Percentiles rank a stretch among this genome's conserved stretches.
Conservation (phyloP, 2,888 invertebrate species). For the Ophioninae sp. region DNA sequence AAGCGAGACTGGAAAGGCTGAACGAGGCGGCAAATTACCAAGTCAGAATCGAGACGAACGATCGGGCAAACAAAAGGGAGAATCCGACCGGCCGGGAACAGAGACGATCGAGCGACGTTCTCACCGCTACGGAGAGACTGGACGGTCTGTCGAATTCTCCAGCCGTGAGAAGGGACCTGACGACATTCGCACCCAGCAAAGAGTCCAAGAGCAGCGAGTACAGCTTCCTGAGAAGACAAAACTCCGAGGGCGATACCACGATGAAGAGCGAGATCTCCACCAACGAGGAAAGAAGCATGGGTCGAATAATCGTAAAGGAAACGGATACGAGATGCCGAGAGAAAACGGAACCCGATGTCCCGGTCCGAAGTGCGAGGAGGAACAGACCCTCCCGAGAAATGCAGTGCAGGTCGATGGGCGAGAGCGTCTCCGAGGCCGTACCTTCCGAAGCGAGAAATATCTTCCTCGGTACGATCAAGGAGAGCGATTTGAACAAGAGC, state of each 20-base stretch:
- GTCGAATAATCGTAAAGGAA: slow-evolving; percentile 42
- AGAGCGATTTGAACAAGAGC: slow-evolving; percentile 75
- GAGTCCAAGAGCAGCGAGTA: slow-evolving; percentile 72
- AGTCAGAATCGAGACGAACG: slow-evolving; percentile 73
- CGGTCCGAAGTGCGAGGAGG: slow-evolving; percentile 78
- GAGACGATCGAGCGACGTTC: slow-evolving; percentile 73
- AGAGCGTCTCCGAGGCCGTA: slow-evolving; percentile 73
- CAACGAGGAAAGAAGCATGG: slow-evolving; percentile 65
- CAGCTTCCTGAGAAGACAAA: slow-evolving; percentile 74
- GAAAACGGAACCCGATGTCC: slow-evolving; percentile 78
- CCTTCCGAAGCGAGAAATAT: slow-evolving; percentile 73
- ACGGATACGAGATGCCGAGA: slow-evolving; percentile 65
- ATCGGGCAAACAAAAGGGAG: slow-evolving; percentile 70
- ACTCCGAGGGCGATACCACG: slow-evolving; percentile 77
- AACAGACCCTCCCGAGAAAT: slow-evolving; percentile 78
- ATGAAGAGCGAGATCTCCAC: slow-evolving; percentile 67
- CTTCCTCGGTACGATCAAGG: slow-evolving; percentile 78
- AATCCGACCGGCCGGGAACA: slow-evolving; percentile 67
- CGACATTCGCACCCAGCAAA: slow-evolving; percentile 55
- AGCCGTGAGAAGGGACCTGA: slow-evolving; percentile 64
- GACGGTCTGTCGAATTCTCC: slow-evolving; percentile 70
- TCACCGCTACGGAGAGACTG: slow-evolving; percentile 65
- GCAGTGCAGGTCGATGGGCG: slow-evolving; percentile 80
- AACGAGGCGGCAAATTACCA: slow-evolving; percentile 76
- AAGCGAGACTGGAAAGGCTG: slow-evolving; percentile 73